phyloP scores from a whole-genome alignment of 2,113 vertebrate species.

The Lasiurus borealis region DNA sequence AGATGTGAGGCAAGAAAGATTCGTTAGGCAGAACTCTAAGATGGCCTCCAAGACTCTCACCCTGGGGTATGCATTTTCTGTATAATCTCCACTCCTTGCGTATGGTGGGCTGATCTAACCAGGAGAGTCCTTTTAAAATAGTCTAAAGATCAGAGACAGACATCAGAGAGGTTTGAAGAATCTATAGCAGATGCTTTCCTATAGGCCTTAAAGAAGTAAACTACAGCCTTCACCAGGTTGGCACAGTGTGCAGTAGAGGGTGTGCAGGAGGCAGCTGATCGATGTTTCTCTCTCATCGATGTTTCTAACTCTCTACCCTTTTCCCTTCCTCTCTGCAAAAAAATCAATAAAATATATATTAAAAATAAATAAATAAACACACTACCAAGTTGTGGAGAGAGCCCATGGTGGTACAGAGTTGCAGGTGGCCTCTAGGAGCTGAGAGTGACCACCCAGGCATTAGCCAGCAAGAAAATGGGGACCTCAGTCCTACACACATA shows the following conservation, averaged over 20 bases:
- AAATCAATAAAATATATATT: no score
- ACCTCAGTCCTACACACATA: neutral
- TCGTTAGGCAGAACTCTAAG: neutral
- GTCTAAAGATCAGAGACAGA: neutral
- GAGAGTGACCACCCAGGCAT: neutral
- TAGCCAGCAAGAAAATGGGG: neutral
- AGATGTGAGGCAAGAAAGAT: neutral
- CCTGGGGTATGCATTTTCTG: neutral
- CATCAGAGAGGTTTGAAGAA: slow-evolving; percentile 9
- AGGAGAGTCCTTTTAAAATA: neutral
- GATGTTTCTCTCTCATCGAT: no score
- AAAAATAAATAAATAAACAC: no score
- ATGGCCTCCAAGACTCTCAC: neutral
- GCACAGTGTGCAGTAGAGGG: no score
- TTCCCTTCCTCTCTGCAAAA: no score
- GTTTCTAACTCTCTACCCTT: no score
- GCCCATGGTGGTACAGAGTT: accelerated
- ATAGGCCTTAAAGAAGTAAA: neutral
- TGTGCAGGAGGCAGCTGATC: no score
- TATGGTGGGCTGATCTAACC: neutral
- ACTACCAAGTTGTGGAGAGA: neutral
- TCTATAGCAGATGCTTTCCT: neutral
- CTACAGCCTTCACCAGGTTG: neutral
- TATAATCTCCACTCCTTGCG: neutral
- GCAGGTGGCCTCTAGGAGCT: neutral